A percentile compares a stretch with the other conserved stretches of the same genome.
phyloP scores from a whole-genome alignment of 2,888 invertebrate genomes.

The Zhuqinia jingwanae region DNA sequence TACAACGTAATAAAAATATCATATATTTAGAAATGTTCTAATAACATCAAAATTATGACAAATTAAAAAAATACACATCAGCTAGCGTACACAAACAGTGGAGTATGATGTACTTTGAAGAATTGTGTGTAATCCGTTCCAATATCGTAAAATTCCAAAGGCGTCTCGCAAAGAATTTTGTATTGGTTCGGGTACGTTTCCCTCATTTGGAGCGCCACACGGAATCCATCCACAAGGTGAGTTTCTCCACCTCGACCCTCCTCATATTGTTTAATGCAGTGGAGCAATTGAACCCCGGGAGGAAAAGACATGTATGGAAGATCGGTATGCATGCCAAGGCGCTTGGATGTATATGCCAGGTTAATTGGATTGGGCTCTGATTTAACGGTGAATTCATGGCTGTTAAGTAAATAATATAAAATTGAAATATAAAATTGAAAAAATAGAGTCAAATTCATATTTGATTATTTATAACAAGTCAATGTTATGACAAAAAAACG shows the following conservation, averaged over 20 bases:
- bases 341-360: constrained; percentile 87
- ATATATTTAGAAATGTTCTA: too few relatives aligned
- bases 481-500: not conserved
- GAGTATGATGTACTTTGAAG: constrained; percentile 82
- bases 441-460: too few relatives aligned
- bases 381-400: constrained; percentile 84
- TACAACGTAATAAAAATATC: too few relatives aligned
- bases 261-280: constrained; percentile 86
- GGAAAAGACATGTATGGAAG: constrained; percentile 89
- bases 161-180: constrained; percentile 83
- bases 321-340: constrained; percentile 88
- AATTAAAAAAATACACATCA: too few relatives aligned
- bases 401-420: constrained; percentile 78
- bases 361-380: constrained; percentile 86
- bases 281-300: constrained; percentile 87
- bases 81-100: constrained; percentile 76
- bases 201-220: constrained; percentile 85
- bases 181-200: constrained; percentile 84
- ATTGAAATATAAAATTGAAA: too few relatives aligned
- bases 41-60: too few relatives aligned
- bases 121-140: constrained; percentile 86
- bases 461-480: not conserved
- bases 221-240: constrained; percentile 86
- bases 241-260: constrained; percentile 84
- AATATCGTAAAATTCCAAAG: constrained; percentile 88